Evolutionary conservation across 2,113 vertebrate genomes (phyloP), one percentile per base, ranked within the genome.

Genomic region (Cnemophilus loriae): DNA sequence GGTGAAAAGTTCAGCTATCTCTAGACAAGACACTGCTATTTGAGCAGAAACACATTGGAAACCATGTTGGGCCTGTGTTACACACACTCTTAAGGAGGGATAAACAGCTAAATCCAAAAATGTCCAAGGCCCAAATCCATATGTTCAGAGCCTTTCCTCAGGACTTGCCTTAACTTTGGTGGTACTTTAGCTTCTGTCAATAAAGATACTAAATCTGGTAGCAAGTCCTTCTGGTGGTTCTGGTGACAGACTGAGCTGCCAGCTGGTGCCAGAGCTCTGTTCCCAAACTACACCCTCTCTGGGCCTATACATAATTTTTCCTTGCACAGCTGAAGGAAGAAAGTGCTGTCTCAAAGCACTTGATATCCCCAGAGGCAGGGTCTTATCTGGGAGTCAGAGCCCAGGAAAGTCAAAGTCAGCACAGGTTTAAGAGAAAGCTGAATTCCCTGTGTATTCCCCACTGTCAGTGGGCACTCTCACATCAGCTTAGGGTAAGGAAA

Each of bases 1-100:
- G 95, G 90, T 96, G 86, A 96, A 96, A 96, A 96, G 92, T 97
- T 96, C 96, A 96, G 35, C 79, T 78, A n/a, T 95, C 82, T 76
- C 69, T 64, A 87, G 60, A 89, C 49, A 82, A 84, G 76, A 52
- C 83, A 60, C 53, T 92, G 41, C 19, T 61, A 60, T 90, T 69
- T 79, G 86, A 93, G 64, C 55, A 92, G 52, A 76, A 93, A 82
- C 90, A 60, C 37, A 46, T 46, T 44, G 44, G 69, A 74, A 74
- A 14, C 3, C 52, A 42, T 9, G 6, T 61, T 89, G 17, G 41
- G 56, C 49, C 69, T 69, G 18, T 21, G 53, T 20, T 81, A 53
- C 21, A 59, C 42, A 47, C 18, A 10, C 10, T 92, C 15, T 17
- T 49, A 76, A 74, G 21, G 89, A 85, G 7, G 18, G 23, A 35